Conservation (phyloP, 2,888 invertebrate species). For the Sminthurinus aureus region DNA sequence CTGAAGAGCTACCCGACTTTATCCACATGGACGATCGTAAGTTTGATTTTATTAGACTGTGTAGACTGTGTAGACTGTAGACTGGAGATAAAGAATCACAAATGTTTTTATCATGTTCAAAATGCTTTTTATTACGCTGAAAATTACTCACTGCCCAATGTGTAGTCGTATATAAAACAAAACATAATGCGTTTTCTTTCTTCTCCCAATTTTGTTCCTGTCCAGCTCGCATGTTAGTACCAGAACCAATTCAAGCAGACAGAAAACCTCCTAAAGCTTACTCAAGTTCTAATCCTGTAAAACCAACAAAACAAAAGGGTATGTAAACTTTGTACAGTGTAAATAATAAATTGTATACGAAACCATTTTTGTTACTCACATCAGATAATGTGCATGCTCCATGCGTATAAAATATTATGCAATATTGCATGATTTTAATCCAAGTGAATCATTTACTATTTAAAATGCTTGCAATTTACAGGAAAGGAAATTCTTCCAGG, state of each 20-base stretch:
- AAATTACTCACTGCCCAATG: too few species aligned
- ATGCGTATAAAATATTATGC: too few species aligned
- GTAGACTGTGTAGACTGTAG: too few species aligned
- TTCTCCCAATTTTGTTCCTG: neutral
- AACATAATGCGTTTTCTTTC: neutral
- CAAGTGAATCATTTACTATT: too few species aligned
- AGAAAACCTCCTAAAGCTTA: constrained; percentile 29
- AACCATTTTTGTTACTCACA: too few species aligned
- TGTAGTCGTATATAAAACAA: too few species aligned
- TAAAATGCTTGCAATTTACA: neutral
- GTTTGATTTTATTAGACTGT: neutral
- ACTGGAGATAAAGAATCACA: too few species aligned
- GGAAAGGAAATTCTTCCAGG: constrained; percentile 60
- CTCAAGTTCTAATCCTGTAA: constrained; percentile 29
- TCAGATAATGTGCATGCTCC: too few species aligned
- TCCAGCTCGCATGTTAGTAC: constrained; percentile 33
- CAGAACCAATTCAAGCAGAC: constrained; percentile 39
- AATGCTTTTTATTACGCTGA: too few species aligned
- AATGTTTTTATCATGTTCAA: too few species aligned
- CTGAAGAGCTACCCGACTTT: constrained; percentile 40
- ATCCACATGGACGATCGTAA: constrained; percentile 44
- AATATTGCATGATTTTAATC: too few species aligned
- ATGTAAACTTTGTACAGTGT: neutral
- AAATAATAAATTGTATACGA: too few species aligned
- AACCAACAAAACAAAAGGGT: constrained; percentile 29